phyloP scores from a whole-genome alignment of 2,888 invertebrate species.

The Melieria picta region DNA sequence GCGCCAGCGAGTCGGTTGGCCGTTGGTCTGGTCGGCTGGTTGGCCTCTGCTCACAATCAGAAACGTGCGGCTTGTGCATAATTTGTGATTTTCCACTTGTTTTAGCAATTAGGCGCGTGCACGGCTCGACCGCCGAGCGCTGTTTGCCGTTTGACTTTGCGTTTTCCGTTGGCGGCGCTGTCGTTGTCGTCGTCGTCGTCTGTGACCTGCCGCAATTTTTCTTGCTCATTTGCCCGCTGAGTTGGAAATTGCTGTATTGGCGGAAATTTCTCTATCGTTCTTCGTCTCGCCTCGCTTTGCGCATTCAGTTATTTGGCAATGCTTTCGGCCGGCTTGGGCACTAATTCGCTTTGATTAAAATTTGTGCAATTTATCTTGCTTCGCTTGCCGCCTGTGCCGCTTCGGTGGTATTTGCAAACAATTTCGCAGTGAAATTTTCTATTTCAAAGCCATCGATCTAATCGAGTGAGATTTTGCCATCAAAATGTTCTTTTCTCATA shows the following conservation, averaged over 20 bases:
- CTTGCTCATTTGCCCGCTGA: conserved; percentile 23
- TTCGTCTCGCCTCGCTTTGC: background rate
- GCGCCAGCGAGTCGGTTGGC: background rate
- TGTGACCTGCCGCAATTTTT: conserved; percentile 12
- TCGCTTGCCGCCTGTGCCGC: background rate
- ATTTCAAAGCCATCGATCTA: background rate
- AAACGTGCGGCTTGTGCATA: conserved; percentile 47
- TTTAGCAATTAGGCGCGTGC: conserved; percentile 53
- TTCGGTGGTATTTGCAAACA: background rate
- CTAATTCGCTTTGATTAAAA: conserved; percentile 24
- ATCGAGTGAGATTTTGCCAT: no score
- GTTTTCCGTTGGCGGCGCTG: background rate
- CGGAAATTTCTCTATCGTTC: background rate
- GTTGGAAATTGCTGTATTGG: conserved; percentile 4
- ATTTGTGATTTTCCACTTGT: conserved; percentile 57
- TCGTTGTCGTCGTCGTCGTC: background rate
- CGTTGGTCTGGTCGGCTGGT: background rate
- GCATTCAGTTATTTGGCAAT: conserved; percentile 2
- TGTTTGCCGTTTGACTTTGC: conserved; percentile 50
- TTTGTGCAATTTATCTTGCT: background rate
- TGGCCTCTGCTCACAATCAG: background rate
- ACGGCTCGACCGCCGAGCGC: conserved; percentile 22
- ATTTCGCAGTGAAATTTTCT: background rate
- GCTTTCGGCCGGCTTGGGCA: conserved; percentile 16
- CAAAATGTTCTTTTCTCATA: no score